These are phyloP conservation scores for Neria commutata DNA, from an alignment of 2,888 invertebrate genomes.

Conservation along the genomic window DNA sequence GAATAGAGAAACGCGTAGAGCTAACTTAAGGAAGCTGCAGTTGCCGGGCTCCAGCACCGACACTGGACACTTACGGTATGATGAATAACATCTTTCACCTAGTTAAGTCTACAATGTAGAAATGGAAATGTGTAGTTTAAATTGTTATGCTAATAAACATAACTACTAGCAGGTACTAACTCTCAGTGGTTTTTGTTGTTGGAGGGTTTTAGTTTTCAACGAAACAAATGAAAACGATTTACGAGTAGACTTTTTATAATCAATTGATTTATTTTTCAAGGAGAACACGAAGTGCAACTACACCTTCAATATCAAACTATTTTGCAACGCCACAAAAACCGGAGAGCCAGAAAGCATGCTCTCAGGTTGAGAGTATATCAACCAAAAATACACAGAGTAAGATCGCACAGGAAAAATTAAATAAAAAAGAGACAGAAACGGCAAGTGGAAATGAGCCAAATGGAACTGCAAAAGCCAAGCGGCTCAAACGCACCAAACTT, in stretches of 20 bases:
- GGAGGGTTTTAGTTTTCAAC: constrained; percentile 17
- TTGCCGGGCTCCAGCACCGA: constrained; percentile 34
- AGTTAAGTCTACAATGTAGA: no score
- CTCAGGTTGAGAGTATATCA: not conserved
- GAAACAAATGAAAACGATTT: constrained; percentile 6
- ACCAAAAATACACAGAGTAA: not conserved
- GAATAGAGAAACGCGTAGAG: constrained; percentile 49
- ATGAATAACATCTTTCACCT: constrained; percentile 8
- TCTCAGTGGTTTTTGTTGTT: constrained; percentile 28
- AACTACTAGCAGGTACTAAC: constrained; percentile 6
- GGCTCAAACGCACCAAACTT: constrained; percentile 35
- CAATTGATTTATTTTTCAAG: constrained; percentile 36
- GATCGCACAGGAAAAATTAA: not conserved
- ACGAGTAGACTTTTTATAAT: constrained; percentile 7
- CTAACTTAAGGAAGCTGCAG: constrained; percentile 53
- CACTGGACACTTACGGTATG: constrained; percentile 53
- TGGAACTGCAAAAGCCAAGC: not conserved
- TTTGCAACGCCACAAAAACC: constrained; percentile 38
- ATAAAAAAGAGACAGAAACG: not conserved
- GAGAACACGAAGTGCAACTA: constrained; percentile 32
- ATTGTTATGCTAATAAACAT: constrained; percentile 30
- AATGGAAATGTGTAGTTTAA: constrained; percentile 25
- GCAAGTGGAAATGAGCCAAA: not conserved
- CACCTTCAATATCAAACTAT: constrained; percentile 40
- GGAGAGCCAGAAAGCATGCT: not conserved